phyloP scores from a whole-genome alignment of 2,797 vertebrate species.

The Myripristis murdjan region DNA sequence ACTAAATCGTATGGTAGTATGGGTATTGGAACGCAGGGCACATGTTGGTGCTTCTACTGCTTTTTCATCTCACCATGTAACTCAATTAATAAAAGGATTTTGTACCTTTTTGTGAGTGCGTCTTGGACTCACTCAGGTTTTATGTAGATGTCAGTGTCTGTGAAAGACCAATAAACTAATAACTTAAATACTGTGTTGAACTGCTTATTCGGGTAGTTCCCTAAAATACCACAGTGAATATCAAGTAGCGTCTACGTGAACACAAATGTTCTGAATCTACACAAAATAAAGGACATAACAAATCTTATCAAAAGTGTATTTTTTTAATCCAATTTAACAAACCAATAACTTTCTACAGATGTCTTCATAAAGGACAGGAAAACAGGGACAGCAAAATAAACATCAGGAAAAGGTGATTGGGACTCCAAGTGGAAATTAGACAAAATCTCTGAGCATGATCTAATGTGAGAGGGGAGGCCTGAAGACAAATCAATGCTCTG shows the following conservation, averaged over 20 bases:
- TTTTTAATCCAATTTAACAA: slow-evolving; percentile 75
- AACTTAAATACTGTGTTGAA: neutral
- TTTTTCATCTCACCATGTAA: too few relatives aligned
- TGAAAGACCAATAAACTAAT: too few relatives aligned
- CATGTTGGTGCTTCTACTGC: too few relatives aligned
- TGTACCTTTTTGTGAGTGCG: too few relatives aligned
- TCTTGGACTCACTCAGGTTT: too few relatives aligned
- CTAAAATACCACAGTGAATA: neutral
- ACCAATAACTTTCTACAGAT: slow-evolving; percentile 56
- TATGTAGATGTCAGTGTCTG: too few relatives aligned
- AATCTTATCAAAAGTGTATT: slow-evolving; percentile 75
- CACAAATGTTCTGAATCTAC: neutral
- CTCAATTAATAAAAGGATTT: too few relatives aligned
- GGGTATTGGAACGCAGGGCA: too few relatives aligned
- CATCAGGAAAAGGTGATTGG: slow-evolving; percentile 44
- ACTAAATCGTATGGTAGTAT: too few relatives aligned
- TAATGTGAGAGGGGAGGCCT: slow-evolving; percentile 21
- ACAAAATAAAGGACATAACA: slow-evolving; percentile 25
- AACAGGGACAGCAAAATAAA: slow-evolving; percentile 56
- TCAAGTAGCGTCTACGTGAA: neutral
- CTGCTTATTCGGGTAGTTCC: neutral
- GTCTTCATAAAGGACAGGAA: slow-evolving; percentile 58
- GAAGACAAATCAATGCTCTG: slow-evolving; percentile 27
- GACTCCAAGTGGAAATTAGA: slow-evolving; percentile 16
- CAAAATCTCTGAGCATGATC: slow-evolving; percentile 48